A percentile compares a stretch with the other conserved stretches of the same genome.
Conservation (phyloP, 2,797 vertebrate genomes). For the Hephaestus fuliginosus region DNA sequence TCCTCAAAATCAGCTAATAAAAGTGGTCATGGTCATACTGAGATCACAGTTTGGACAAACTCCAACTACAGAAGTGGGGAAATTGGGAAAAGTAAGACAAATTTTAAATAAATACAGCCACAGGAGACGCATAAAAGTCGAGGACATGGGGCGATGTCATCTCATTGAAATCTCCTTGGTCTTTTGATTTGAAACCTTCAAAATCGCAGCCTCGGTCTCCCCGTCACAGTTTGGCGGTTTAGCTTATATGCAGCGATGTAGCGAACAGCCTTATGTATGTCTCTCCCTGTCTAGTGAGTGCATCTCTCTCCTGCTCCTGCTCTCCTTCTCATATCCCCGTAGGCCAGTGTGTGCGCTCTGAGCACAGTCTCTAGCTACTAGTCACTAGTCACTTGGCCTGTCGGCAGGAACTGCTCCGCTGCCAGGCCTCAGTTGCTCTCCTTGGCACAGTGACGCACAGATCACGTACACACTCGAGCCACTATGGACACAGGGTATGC, state of each 20-base stretch:
- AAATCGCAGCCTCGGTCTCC: constrained; percentile 19
- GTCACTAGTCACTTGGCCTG: constrained; percentile 49
- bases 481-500: constrained; percentile 45
- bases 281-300: constrained; percentile 37
- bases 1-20: constrained; percentile 8
- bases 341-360: constrained; percentile 39
- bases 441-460: constrained; percentile 69
- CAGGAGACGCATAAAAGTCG: constrained; percentile 6
- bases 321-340: constrained; percentile 40
- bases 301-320: constrained; percentile 26
- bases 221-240: constrained; percentile 5
- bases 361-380: constrained; percentile 41
- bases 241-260: neutral
- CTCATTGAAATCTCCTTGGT: constrained; percentile 7
- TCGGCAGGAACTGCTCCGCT: constrained; percentile 58
- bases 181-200: constrained; percentile 30
- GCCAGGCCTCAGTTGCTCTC: constrained; percentile 70
- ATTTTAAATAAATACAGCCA: constrained; percentile 29
- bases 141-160: neutral
- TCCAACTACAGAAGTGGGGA: neutral
- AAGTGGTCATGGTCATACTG: constrained; percentile 1
- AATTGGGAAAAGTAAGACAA: neutral
- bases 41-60: neutral
- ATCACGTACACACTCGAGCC: constrained; percentile 57
- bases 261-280: constrained; percentile 10